Conservation (phyloP, 2,797 vertebrate species). For the Peromyscus eremicus region DNA sequence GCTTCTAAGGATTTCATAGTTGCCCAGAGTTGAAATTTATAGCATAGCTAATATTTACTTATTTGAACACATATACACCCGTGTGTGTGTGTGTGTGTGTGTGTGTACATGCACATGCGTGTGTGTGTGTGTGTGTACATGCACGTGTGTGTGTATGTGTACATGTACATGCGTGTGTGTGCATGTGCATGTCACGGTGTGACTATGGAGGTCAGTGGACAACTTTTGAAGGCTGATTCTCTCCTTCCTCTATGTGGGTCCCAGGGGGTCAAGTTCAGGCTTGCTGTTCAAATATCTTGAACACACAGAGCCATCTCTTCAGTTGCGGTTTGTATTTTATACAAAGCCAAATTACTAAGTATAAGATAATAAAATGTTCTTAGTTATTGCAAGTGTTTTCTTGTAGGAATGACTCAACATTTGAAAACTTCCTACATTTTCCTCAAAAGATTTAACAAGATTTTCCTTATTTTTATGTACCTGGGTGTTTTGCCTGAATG, state of each 20-base stretch:
- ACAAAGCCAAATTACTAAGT: neutral
- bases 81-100: neutral
- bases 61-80: neutral
- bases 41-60: neutral
- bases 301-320: neutral
- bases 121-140: neutral
- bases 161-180: neutral
- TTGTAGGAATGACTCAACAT: neutral
- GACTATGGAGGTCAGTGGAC: too few species aligned
- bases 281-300: neutral
- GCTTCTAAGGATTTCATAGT: neutral
- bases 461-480: neutral
- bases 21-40: slow-evolving; percentile 14
- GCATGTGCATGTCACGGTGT: neutral
- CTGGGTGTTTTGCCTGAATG: neutral
- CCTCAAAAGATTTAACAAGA: neutral
- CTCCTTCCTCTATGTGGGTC: neutral
- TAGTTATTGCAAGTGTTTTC: neutral
- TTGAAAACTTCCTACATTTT: neutral
- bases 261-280: neutral
- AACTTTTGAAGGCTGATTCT: neutral
- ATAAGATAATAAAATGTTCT: neutral
- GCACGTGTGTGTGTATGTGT: neutral
- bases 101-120: too few species aligned
- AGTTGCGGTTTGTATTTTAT: neutral